Evolutionary conservation across 2,888 invertebrate genomes (phyloP).

Genomic region (Germaria angustata): DNA sequence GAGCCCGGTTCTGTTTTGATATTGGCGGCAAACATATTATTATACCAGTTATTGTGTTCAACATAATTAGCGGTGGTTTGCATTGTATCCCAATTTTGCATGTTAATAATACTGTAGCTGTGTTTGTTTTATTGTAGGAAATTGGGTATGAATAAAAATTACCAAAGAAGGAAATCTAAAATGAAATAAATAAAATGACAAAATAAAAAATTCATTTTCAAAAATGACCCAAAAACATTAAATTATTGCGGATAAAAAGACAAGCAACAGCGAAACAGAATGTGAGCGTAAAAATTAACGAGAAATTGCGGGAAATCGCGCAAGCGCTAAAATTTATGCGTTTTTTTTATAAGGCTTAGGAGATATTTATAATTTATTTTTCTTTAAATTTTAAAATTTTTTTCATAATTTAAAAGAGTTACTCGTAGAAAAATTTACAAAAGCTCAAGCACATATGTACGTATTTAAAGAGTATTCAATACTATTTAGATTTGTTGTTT

Average conservation of each 20-base stretch:
- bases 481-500: too few species aligned
- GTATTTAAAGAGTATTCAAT: too few species aligned
- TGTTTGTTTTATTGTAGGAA: background rate
- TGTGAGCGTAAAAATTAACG: constrained; percentile 44
- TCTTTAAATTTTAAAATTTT: background rate
- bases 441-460: too few species aligned
- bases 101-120: constrained; percentile 62
- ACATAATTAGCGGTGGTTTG: constrained; percentile 76
- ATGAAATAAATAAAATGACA: constrained; percentile 27
- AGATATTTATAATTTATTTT: background rate
- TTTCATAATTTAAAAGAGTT: too few species aligned
- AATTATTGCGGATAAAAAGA: background rate
- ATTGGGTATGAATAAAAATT: constrained; percentile 15
- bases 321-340: constrained; percentile 62
- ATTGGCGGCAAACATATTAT: constrained; percentile 77
- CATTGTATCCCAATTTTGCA: constrained; percentile 79
- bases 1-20: constrained; percentile 77
- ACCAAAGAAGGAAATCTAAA: constrained; percentile 52
- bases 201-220: constrained; percentile 17
- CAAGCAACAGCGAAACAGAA: constrained; percentile 10
- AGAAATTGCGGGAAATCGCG: constrained; percentile 39
- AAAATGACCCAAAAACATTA: constrained; percentile 12
- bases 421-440: too few species aligned
- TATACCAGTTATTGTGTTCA: constrained; percentile 78
- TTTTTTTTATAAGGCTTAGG: background rate